Base-by-base conservation (phyloP, 1,140 invertebrate species). In the Mesaphorura yosii region DNA sequence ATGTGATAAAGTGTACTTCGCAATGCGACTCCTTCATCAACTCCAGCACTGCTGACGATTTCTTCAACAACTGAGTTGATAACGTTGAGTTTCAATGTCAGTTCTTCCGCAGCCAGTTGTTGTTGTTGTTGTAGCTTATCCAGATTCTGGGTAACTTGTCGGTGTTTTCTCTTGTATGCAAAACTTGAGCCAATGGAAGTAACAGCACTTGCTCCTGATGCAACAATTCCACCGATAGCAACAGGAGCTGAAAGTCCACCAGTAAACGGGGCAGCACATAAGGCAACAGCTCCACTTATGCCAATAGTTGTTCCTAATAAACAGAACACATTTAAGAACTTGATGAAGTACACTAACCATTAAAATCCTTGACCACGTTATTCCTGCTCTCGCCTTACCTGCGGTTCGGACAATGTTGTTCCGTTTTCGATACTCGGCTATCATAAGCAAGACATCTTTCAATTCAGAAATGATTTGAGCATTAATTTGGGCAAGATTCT, bases 271-370 rank as follows among this genome's bases (percentile, higher is more conserved):
- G 23, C 23, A 6, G 29, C 23, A 27, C 20, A 46, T 10, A 46
- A n/a, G 7, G 44, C 25, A 23, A 46, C 12, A 27, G 44, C 44
- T 25, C 44, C 44, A 26, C 14, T 7, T 27, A 27, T 28, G 6
- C 44, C 44, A 27, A 46, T 19, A 5, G 44, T 27, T 14, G 44
- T 46, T 46, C 44, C 44, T n/a, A n/a, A n/a, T n/a, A n/a, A n/a
- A n/a, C n/a, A n/a, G n/a, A n/a, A n/a, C n/a, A n/a, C n/a, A n/a
- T n/a, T n/a, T n/a, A n/a, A n/a, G n/a, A n/a, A n/a, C n/a, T n/a
- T n/a, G n/a, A n/a, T n/a, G n/a, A n/a, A n/a, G n/a, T n/a, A n/a
- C n/a, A n/a, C n/a, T n/a, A n/a, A n/a, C n/a, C n/a, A n/a, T n/a
- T n/a, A n/a, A n/a, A n/a, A n/a, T n/a, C n/a, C n/a, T n/a, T n/a